A percentile compares a stretch with the other conserved stretches of the same genome.
Evolutionary conservation across 2,113 vertebrate genomes (phyloP).

Genomic region (Catharus bicknelli): DNA sequence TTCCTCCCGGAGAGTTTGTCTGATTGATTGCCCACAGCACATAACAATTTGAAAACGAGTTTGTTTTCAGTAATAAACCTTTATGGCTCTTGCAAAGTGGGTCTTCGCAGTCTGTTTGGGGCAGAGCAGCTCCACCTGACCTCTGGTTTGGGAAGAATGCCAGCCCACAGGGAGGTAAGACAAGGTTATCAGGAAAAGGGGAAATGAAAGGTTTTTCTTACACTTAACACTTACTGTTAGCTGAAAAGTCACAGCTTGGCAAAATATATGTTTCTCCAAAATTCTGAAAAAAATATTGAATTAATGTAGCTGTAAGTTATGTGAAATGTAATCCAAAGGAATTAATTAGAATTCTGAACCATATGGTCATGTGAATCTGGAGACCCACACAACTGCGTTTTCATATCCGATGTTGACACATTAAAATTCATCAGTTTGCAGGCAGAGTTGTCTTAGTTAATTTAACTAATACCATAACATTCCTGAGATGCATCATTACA

Average conservation of each 20-base stretch:
- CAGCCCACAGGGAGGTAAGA: neutral
- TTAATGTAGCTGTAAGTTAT: slow-evolving; percentile 52
- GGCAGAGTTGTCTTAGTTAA: slow-evolving; percentile 59
- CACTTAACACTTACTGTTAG: neutral
- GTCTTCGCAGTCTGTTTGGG: neutral
- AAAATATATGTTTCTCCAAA: slow-evolving; percentile 1
- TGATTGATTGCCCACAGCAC: slow-evolving; percentile 50
- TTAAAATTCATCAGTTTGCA: slow-evolving; percentile 64
- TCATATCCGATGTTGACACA: slow-evolving; percentile 45
- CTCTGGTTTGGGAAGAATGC: slow-evolving; percentile 3
- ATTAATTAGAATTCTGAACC: slow-evolving; percentile 57
- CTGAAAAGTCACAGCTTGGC: slow-evolving; percentile 21
- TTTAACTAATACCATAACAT: slow-evolving; percentile 57
- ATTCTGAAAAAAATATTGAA: slow-evolving; percentile 34
- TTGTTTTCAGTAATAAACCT: slow-evolving; percentile 38
- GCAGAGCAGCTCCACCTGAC: slow-evolving; percentile 6
- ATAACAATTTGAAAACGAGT: slow-evolving; percentile 13
- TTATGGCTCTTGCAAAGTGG: neutral
- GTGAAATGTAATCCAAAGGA: slow-evolving; percentile 47
- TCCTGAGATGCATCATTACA: slow-evolving; percentile 58
- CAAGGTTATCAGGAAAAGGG: neutral
- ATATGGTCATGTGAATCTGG: slow-evolving; percentile 24
- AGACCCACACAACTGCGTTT: slow-evolving; percentile 30
- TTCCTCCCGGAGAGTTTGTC: slow-evolving; percentile 27
- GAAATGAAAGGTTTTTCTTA: neutral